Base-by-base conservation (phyloP, 37 sponge, comb jelly and placozoan species). In the Chondrilla cf. caribensis region DNA sequence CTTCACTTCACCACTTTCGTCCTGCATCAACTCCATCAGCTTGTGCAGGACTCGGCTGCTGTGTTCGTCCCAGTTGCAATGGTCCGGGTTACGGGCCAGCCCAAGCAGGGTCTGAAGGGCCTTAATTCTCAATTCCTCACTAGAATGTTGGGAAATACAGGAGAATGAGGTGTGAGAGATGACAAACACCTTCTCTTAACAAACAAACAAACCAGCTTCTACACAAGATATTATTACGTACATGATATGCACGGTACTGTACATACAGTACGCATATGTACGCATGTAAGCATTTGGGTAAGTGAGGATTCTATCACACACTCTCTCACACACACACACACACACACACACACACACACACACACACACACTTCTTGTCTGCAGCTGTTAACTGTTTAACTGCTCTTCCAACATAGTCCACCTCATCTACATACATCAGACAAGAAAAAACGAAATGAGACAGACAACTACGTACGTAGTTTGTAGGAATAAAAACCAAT, bases 31-130 rank as follows among this genome's bases (percentile, higher is more conserved):
- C 29, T 60, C 75, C 44, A 77, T 57, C 41, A 73, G 54, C 41
- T 78, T 84, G 44, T 70, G 43, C 28, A 71, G 38, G 29, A 71
- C 43, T 22, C 42, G 75, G 32, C 62, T 59, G 31, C 60, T 60
- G 71, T 93, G 70, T 66, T 93, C 84, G 38, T 84, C 81, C 93
- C 93, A 93, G 58, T 75, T 86, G 60, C 90, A 88, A 39, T 57
- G 62, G 51, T 89, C 72, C 3, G 87, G 84, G 31, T 83, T 81
- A 26, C 84, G 75, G 3, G 84, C 71, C 37, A 86, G 67, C 2
- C 85, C 81, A 54, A 66, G 82, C 17, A 93, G 58, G 0, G 82
- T 41, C 55, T 93, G 90, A 24, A 93, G 78, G 11, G 82, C 81
- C 35, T 73, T 58, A 2, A 58, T 42, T 25, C 82, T 57, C 51